Evolutionary conservation across 2,797 vertebrate species (phyloP), one percentile per base, ranked within the genome.

Genomic region (Melanotaenia trifasciata): DNA sequence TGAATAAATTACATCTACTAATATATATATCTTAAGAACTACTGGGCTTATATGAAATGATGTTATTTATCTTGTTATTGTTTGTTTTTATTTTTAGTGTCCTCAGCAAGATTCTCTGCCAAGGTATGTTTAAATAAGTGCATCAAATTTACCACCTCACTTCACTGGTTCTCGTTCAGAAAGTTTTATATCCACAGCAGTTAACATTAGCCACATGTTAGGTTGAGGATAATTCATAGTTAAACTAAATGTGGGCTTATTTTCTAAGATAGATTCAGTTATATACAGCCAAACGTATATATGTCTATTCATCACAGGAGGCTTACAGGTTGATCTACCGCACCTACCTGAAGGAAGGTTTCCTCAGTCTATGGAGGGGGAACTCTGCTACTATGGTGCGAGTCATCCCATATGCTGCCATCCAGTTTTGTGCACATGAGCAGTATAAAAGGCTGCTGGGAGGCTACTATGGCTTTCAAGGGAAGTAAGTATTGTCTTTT

Each of bases 371-470:
- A 62, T 99, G 98, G 98, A 93, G 98, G 4, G 98, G 97, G 0
- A 99, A 99, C 87, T 98, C 98, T 0, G 98, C 98, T 93, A 99
- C 98, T 76, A 99, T 99, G 98, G 98, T 99, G 50, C 95, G 98
- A 0, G 98, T 99, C 56, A 94, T 99, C 70, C 97, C 98, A 0
- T 99, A 99, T 0, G 97, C 98, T 1, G 97, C 97, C 92, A 98
- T 99, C 84, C 98, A 99, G 95, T 99, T 99, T 94, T 98, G 96
- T 18, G 96, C 98, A 0, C 97, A 99, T 0, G 98, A 99, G 81
- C 96, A 99, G 89, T 99, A 97, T 95, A 99, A 99, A 84, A 89
- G 84, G 35, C 81, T 96, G 67, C 94, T 99, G 83, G 97, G 98
- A 45, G 87, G 79, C 14, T 96, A 97, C 92, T 99, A 96, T 0